These are phyloP conservation scores for Dryobota labecula DNA, from an alignment of 2,888 invertebrate species.

Conservation along the genomic window DNA sequence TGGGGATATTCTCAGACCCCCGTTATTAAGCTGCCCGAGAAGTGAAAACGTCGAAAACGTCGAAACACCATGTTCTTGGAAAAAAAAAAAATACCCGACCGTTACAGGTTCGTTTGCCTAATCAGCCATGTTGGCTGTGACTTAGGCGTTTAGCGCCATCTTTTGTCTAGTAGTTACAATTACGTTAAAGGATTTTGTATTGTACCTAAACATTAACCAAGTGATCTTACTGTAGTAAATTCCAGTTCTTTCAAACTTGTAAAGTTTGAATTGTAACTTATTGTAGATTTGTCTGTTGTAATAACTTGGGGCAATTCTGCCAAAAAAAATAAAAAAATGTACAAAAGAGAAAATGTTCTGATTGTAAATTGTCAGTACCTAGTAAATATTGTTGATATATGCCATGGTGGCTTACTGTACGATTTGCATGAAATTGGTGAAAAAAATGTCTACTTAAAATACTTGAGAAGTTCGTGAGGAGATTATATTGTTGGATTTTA, in stretches of 20 bases:
- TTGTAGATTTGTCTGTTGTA: conserved; percentile 49
- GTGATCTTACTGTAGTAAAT: conserved; percentile 50
- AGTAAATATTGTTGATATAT: conserved; percentile 37
- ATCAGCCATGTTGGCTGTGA: conserved; percentile 61
- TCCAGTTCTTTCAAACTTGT: conserved; percentile 47
- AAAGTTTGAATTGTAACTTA: conserved; percentile 47
- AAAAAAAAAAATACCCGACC: conserved; percentile 70
- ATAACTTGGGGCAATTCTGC: conserved; percentile 39
- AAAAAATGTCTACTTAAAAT: conserved; percentile 39
- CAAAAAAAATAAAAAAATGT: conserved; percentile 38
- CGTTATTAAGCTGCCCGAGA: conserved; percentile 92
- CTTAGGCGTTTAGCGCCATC: conserved; percentile 83
- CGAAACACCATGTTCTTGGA: conserved; percentile 63
- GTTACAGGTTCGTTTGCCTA: conserved; percentile 48
- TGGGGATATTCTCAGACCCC: conserved; percentile 92
- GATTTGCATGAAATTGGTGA: conserved; percentile 47
- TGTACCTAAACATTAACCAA: conserved; percentile 51
- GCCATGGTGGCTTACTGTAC: conserved; percentile 44
- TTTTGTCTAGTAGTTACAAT: conserved; percentile 70
- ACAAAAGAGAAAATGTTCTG: conserved; percentile 13
- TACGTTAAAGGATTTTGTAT: conserved; percentile 42
- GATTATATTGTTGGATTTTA: conserved; percentile 57
- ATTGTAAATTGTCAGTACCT: conserved; percentile 41
- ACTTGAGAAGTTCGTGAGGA: conserved; percentile 48
- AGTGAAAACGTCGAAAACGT: conserved; percentile 82